These are phyloP conservation scores for Marisa cornuarietis DNA, from an alignment of 1,140 invertebrate genomes.

Conservation along the genomic window DNA sequence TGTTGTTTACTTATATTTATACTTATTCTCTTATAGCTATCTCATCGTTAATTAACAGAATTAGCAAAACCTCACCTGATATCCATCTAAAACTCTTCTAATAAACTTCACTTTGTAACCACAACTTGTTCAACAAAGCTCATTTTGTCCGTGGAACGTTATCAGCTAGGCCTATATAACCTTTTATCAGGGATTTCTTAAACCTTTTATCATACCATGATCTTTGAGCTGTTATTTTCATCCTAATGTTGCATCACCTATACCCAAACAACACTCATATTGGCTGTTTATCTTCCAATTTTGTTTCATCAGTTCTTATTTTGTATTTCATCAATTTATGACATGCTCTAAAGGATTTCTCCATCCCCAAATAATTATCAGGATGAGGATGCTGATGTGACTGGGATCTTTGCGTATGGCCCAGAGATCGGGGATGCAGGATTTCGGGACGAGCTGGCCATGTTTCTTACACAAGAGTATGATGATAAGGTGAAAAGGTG, in stretches of 20 bases:
- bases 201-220: too few relatives aligned
- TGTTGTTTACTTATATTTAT: too few relatives aligned
- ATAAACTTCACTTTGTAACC: neutral
- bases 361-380: neutral
- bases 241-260: too few relatives aligned
- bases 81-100: neutral
- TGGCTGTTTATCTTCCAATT: too few relatives aligned
- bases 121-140: neutral
- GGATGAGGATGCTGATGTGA: slow-evolving; percentile 31
- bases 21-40: too few relatives aligned
- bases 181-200: neutral
- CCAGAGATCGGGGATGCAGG: slow-evolving; percentile 45
- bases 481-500: slow-evolving; percentile 57
- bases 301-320: too few relatives aligned
- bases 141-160: neutral
- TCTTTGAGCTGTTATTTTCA: too few relatives aligned
- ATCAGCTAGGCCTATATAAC: neutral
- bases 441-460: slow-evolving; percentile 54
- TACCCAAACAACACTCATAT: too few relatives aligned
- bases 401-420: slow-evolving; percentile 59
- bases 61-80: neutral
- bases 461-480: slow-evolving; percentile 63
- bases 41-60: neutral
- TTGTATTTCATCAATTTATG: too few relatives aligned
- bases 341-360: too few relatives aligned